Conservation (phyloP, 2,888 invertebrate species). For the Scaptomyza tumidula region DNA sequence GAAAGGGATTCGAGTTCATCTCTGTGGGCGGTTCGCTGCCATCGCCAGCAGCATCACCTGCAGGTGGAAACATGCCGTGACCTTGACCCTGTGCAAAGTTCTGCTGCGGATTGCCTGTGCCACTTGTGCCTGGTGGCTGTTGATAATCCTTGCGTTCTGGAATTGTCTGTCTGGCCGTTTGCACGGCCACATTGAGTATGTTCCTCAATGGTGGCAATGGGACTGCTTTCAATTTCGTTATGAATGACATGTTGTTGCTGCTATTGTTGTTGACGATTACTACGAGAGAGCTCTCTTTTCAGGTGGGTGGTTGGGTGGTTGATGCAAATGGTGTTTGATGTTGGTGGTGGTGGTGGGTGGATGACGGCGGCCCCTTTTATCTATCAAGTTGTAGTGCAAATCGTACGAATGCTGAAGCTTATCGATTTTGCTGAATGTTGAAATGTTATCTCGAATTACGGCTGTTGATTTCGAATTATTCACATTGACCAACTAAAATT, state of each 20-base stretch:
- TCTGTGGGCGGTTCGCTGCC: conserved; percentile 75
- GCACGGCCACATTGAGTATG: conserved; percentile 92
- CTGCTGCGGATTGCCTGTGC: conserved; percentile 52
- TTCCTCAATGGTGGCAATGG: conserved; percentile 91
- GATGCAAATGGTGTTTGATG: conserved; percentile 81
- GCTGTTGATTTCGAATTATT: conserved; percentile 14
- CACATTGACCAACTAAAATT: conserved; percentile 30
- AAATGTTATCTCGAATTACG: conserved; percentile 47
- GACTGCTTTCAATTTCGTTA: conserved; percentile 86
- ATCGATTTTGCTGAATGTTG: conserved; percentile 77
- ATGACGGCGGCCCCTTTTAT: conserved; percentile 57
- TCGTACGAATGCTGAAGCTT: conserved; percentile 62
- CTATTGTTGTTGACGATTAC: conserved; percentile 67
- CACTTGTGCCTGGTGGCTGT: conserved; percentile 78
- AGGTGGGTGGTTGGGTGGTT: conserved; percentile 40
- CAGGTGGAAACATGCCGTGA: conserved; percentile 50
- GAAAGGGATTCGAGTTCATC: conserved; percentile 83
- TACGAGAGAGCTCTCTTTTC: conserved; percentile 3
- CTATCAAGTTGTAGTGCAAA: conserved; percentile 46
- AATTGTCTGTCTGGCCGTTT: conserved; percentile 91
- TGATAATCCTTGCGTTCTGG: conserved; percentile 87
- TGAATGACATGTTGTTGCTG: conserved; percentile 86
- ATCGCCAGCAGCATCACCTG: conserved; percentile 16
- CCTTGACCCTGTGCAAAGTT: conserved; percentile 61
- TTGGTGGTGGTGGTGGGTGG: conserved; percentile 35